Conservation (phyloP, 1,140 invertebrate genomes). For the Hyles vespertilio region DNA sequence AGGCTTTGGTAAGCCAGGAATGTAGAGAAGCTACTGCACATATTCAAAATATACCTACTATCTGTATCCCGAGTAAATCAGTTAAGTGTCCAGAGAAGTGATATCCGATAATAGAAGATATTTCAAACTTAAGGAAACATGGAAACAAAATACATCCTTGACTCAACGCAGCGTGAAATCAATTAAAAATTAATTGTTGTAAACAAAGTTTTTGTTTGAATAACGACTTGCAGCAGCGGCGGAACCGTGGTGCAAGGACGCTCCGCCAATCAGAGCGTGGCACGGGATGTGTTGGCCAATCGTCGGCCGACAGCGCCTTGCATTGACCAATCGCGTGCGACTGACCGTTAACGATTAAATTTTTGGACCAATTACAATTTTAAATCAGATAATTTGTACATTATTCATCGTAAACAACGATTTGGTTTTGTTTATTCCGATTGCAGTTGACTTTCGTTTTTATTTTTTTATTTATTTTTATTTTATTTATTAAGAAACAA, state of each 20-base stretch:
- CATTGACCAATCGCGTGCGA: slow-evolving; percentile 24
- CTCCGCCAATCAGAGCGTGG: slow-evolving; percentile 38
- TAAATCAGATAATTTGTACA: background rate
- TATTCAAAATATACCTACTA: too few relatives aligned
- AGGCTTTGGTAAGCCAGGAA: too few relatives aligned
- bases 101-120: too few relatives aligned
- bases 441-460: too few relatives aligned
- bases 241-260: slow-evolving; percentile 14
- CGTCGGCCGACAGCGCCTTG: slow-evolving; percentile 8
- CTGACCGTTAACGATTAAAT: slow-evolving; percentile 20
- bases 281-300: slow-evolving; percentile 30
- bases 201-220: background rate
- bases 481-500: too few relatives aligned
- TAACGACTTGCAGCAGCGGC: background rate
- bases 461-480: too few relatives aligned
- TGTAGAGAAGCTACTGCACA: too few relatives aligned
- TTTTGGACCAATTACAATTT: background rate
- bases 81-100: too few relatives aligned
- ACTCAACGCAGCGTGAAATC: too few relatives aligned
- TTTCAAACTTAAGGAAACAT: too few relatives aligned
- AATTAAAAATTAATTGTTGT: background rate
- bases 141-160: too few relatives aligned
- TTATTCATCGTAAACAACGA: background rate
- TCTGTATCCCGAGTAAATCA: too few relatives aligned
- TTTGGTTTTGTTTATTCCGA: background rate